phyloP scores from a whole-genome alignment of 2,113 vertebrate genomes.

The Tragulus kanchil region DNA sequence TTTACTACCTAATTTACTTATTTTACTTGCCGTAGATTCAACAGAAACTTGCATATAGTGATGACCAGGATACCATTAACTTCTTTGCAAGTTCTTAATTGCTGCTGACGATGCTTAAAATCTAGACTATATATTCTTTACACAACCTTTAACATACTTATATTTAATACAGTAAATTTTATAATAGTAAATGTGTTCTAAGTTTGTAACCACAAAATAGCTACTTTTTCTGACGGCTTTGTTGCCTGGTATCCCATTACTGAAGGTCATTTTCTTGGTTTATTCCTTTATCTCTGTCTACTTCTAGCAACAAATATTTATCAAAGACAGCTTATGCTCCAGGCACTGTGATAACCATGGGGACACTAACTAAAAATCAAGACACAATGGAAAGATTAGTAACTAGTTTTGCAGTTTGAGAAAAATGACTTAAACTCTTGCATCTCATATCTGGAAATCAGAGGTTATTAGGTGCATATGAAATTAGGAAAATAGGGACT shows the following conservation, averaged over 20 bases:
- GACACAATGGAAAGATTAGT: not conserved
- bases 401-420: not conserved
- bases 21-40: not conserved
- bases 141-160: not conserved
- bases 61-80: not conserved
- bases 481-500: not conserved
- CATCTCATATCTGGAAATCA: not conserved
- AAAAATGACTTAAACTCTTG: not conserved
- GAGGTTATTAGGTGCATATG: not conserved
- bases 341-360: not conserved
- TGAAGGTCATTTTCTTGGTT: not conserved
- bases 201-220: not conserved
- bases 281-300: not conserved
- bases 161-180: not conserved
- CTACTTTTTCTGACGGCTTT: not conserved
- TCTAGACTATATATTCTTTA: not conserved
- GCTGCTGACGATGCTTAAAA: not conserved
- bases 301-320: conserved; percentile 1
- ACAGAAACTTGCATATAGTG: not conserved
- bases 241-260: not conserved
- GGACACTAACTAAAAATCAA: not conserved
- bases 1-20: not conserved
- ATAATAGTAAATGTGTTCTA: not conserved
- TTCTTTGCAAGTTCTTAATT: not conserved
- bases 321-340: not conserved